Evolutionary conservation across 2,888 invertebrate species (phyloP).

Genomic region (Eubasilissa splendida): DNA sequence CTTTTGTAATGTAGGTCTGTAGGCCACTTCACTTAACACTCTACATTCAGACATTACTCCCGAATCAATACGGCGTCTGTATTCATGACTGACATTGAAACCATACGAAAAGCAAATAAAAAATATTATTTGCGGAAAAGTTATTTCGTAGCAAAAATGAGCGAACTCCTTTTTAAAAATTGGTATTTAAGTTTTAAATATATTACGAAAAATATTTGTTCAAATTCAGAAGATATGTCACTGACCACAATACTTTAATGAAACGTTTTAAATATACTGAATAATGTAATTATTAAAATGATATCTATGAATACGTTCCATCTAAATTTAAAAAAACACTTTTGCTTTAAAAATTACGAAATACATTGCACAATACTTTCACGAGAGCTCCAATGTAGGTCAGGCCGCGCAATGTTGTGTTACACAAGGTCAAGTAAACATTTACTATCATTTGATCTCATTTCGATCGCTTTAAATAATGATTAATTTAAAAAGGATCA

Average conservation of each 20-base stretch:
- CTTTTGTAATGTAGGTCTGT: constrained; percentile 85
- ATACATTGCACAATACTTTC: constrained; percentile 75
- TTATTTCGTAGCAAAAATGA: neutral
- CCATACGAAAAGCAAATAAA: constrained; percentile 63
- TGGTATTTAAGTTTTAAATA: neutral
- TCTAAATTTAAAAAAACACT: constrained; percentile 40
- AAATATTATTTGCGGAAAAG: constrained; percentile 1
- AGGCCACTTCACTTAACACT: constrained; percentile 91
- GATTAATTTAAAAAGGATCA: neutral
- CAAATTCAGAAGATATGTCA: neutral
- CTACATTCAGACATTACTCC: constrained; percentile 83
- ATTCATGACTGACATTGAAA: constrained; percentile 77
- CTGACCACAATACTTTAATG: neutral
- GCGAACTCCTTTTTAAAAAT: neutral
- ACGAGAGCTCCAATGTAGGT: constrained; percentile 74
- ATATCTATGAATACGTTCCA: neutral
- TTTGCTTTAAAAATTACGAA: constrained; percentile 71
- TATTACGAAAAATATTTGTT: neutral
- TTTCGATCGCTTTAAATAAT: neutral
- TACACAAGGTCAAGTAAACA: constrained; percentile 54
- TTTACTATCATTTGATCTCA: neutral
- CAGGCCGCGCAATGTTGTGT: constrained; percentile 65
- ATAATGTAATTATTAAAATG: neutral
- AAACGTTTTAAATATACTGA: neutral
- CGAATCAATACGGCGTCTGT: constrained; percentile 79